phyloP scores from a whole-genome alignment of 2,797 vertebrate genomes.

The Myioborus miniatus region DNA sequence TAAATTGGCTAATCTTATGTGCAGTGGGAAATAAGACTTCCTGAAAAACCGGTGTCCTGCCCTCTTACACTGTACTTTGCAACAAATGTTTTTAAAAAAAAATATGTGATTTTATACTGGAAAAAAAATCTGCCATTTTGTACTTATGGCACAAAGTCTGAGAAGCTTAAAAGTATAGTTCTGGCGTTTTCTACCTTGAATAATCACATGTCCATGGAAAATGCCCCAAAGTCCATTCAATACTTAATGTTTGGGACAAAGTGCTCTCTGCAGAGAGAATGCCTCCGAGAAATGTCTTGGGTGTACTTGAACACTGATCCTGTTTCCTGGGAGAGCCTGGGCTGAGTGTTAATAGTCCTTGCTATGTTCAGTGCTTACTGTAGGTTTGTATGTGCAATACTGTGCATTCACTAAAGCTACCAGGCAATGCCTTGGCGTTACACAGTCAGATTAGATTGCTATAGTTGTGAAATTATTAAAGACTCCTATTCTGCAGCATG shows the following conservation, averaged over 20 bases:
- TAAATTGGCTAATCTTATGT: neutral
- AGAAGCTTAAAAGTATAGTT: neutral
- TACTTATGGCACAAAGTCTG: neutral
- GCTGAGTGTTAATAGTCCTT: neutral
- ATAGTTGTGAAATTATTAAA: neutral
- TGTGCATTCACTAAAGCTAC: neutral
- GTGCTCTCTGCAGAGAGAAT: neutral
- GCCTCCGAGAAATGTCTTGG: neutral
- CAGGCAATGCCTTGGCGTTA: rapidly evolving
- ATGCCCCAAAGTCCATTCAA: neutral
- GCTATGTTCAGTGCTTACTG: neutral
- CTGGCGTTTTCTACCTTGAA: neutral
- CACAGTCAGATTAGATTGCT: neutral
- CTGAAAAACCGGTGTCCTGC: neutral
- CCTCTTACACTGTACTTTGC: neutral
- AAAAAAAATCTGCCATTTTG: neutral
- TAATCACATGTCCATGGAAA: neutral
- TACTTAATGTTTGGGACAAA: neutral
- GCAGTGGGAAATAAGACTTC: neutral
- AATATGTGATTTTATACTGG: too few relatives aligned
- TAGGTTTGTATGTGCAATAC: neutral
- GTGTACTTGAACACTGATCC: neutral
- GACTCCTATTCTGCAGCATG: neutral
- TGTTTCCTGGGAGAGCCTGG: neutral
- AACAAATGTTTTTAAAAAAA: neutral